phyloP scores from a whole-genome alignment of 1,140 invertebrate genomes.

The Mesaphorura yosii region DNA sequence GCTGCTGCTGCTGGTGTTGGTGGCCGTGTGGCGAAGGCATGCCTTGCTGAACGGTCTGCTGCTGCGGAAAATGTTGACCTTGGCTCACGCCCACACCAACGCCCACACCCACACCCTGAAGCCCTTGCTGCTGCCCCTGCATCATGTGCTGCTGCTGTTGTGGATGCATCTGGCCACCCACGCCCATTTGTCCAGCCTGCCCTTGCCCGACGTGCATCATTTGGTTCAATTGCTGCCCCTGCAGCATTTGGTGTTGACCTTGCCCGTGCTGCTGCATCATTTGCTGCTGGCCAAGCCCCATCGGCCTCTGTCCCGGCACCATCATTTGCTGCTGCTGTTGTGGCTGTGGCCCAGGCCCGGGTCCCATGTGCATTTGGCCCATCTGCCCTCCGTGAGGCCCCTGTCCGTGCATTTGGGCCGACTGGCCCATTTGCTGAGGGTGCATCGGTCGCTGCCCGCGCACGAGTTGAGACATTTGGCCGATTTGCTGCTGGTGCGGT shows the following conservation, averaged over 20 bases:
- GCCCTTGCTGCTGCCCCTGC: conserved; percentile 3
- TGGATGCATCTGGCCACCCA: background rate
- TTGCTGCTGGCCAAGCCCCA: conserved; percentile 5
- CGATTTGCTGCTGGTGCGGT: conserved; percentile 12
- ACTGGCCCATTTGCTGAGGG: conserved; percentile 1
- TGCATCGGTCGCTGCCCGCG: conserved; percentile 2
- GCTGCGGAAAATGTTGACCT: background rate
- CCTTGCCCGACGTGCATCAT: too few relatives aligned
- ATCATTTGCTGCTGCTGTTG: conserved; percentile 7
- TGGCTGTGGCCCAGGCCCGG: too few relatives aligned
- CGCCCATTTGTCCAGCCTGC: background rate
- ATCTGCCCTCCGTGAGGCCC: background rate
- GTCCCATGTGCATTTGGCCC: background rate
- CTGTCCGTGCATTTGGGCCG: conserved; percentile 12
- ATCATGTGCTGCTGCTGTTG: background rate
- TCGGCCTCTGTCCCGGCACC: background rate
- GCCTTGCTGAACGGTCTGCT: conserved; percentile 5
- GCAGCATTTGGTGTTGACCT: conserved; percentile 2
- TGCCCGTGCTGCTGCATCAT: conserved; percentile 4
- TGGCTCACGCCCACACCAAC: background rate
- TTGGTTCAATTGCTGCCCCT: background rate
- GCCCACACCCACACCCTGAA: too few relatives aligned
- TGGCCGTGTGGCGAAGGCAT: too few relatives aligned
- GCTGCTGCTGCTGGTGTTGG: too few relatives aligned
- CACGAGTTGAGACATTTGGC: conserved; percentile 1